Evolutionary conservation across 2,113 vertebrate species (phyloP).

Genomic region (Lontra canadensis): DNA sequence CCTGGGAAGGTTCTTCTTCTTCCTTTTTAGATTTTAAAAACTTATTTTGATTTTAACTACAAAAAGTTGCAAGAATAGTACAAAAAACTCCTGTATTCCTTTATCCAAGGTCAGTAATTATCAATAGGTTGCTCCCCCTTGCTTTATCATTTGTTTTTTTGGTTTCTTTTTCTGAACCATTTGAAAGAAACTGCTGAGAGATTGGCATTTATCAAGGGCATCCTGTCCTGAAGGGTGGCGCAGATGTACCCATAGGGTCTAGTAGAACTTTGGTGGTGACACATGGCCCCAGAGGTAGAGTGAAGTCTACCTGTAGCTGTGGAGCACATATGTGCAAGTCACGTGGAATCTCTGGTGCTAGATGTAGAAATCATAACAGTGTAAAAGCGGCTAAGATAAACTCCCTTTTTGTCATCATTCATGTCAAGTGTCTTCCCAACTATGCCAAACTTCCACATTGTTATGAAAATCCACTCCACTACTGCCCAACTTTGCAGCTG

Average conservation of each 20-base stretch:
- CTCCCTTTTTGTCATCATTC: background rate
- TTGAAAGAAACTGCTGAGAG: constrained; percentile 52
- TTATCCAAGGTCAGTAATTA: constrained; percentile 26
- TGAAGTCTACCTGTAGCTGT: background rate
- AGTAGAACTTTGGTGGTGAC: constrained; percentile 28
- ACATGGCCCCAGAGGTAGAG: constrained; percentile 21
- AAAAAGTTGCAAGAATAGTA: constrained; percentile 50
- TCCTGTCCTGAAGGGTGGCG: background rate
- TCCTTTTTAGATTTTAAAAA: constrained; percentile 45
- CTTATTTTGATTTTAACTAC: constrained; percentile 47
- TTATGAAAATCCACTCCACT: constrained; percentile 18
- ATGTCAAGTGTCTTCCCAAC: background rate
- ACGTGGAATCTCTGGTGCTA: constrained; percentile 24
- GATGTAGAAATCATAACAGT: constrained; percentile 20
- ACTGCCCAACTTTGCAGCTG: constrained; percentile 10
- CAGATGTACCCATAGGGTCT: background rate
- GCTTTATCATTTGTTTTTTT: constrained; percentile 44
- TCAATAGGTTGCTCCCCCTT: constrained; percentile 53
- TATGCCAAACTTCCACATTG: constrained; percentile 40
- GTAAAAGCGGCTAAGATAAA: constrained; percentile 30
- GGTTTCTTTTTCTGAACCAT: constrained; percentile 63
- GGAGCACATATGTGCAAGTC: constrained; percentile 50
- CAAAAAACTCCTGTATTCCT: constrained; percentile 55
- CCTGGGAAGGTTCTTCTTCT: constrained; percentile 12
- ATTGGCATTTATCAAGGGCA: constrained; percentile 56